These are phyloP conservation scores for Benthosema pterotum DNA, from an alignment of 2,797 vertebrate genomes.

Conservation along the genomic window DNA sequence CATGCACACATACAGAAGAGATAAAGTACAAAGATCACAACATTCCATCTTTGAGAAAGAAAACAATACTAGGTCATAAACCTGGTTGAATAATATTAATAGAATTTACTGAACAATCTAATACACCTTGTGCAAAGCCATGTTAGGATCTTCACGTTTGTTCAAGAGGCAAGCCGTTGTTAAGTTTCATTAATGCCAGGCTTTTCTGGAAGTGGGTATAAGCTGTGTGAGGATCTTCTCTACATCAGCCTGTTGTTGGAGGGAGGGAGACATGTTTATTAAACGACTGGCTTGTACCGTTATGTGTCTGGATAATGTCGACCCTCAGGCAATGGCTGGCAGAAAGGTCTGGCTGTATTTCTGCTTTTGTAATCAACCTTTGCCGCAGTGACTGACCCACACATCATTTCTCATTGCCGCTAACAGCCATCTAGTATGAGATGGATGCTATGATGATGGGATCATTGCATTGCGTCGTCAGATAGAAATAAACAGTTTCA, in stretches of 20 bases:
- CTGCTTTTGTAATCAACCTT: slow-evolving; percentile 68
- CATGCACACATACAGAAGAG: too few relatives aligned
- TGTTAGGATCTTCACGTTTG: not conserved
- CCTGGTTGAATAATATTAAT: not conserved
- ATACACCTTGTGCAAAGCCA: not conserved
- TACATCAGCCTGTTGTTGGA: slow-evolving; percentile 45
- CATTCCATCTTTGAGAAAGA: not conserved
- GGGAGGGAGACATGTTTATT: slow-evolving; percentile 62
- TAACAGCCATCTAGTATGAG: slow-evolving; percentile 34
- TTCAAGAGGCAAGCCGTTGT: not conserved
- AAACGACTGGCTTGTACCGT: slow-evolving; percentile 48
- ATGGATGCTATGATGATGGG: not conserved
- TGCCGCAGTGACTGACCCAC: slow-evolving; percentile 44
- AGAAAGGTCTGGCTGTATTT: slow-evolving; percentile 53
- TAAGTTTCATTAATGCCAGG: slow-evolving; percentile 6
- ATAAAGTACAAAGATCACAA: too few relatives aligned
- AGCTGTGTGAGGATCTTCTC: slow-evolving; percentile 26
- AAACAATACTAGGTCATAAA: fast-evolving
- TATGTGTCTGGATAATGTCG: slow-evolving; percentile 59
- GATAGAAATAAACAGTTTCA: slow-evolving; percentile 9
- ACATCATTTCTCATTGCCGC: slow-evolving; percentile 36
- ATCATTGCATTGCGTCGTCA: not conserved
- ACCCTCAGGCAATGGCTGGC: slow-evolving; percentile 59
- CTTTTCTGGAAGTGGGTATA: slow-evolving; percentile 32
- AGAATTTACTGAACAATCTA: not conserved